Evolutionary conservation across 1,140 invertebrate species (phyloP), one percentile per base, ranked within the genome.

Genomic region (Microplitis mediator): DNA sequence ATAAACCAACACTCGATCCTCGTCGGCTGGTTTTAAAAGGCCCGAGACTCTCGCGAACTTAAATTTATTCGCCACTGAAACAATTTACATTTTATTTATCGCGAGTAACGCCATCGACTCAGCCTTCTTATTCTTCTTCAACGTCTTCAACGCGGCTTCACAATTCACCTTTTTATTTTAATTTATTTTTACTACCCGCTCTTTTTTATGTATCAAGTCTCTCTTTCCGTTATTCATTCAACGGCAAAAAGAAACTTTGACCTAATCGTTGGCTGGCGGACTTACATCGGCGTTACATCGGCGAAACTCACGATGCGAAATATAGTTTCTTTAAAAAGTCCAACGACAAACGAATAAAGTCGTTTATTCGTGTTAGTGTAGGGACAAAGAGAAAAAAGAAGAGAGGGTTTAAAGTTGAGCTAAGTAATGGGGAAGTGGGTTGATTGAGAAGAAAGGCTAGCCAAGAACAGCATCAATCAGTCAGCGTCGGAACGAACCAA

Each of bases 11-110:
- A 70, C 51, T 52, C 67, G 60, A 73, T 74, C 31, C 68, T 65
- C 68, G 23, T 23, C 23, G 23, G 23, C 23, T 58, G 35, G 39
- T 62, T 56, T 23, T 56, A 16, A 16, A 14, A 34, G 23, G 23
- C 23, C 23, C 23, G 23, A 23, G 23, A 23, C 23, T 23, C 8
- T 14, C 63, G 13, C 23, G 45, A 58, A 60, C 68, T 45, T 56
- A 69, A 78, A 75, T 78, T 75, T 79, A 79, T 78, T 79, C 75
- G 54, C 62, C 62, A 66, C n/a, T 60, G 66, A 78, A 80, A 80
- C 79, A 76, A 78, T 78, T 79, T 79, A 79, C 78, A 78, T 79
- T 79, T 79, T 79, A 79, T 79, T 79, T 79, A 79, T 79, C 78
- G 78, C 71, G 52, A 64, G 50, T 45, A 65, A 51, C 14, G 62